Evolutionary conservation across 1,140 invertebrate species (phyloP).

Genomic region (Lordiphosa mommai): DNA sequence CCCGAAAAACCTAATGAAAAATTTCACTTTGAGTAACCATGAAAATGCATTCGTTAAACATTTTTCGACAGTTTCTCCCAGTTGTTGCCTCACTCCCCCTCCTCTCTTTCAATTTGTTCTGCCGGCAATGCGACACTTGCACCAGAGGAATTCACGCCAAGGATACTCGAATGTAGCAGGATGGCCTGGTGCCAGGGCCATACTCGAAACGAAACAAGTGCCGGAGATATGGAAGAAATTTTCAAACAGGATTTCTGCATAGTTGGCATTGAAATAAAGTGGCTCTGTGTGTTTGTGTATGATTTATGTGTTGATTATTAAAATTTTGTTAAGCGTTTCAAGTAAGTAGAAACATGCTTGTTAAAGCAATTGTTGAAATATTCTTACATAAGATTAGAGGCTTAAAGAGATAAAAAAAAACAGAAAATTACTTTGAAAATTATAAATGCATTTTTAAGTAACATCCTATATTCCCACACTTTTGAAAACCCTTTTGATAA

Average conservation of each 20-base stretch:
- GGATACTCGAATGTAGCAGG: slow-evolving; percentile 11
- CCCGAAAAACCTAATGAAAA: slow-evolving; percentile 23
- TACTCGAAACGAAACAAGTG: neutral
- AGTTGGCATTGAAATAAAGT: slow-evolving; percentile 24
- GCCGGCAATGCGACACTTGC: slow-evolving; percentile 57
- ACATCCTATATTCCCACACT: no score
- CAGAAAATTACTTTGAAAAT: no score
- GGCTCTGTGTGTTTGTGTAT: neutral
- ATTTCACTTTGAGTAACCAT: slow-evolving; percentile 74
- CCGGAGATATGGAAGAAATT: slow-evolving; percentile 14
- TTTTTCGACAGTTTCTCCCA: slow-evolving; percentile 22
- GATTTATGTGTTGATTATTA: slow-evolving; percentile 25
- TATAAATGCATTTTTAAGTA: no score
- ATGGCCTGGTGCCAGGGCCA: neutral
- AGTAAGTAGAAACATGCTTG: no score
- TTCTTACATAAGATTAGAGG: no score
- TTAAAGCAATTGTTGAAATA: no score
- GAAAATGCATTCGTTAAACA: slow-evolving; percentile 75
- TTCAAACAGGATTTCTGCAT: slow-evolving; percentile 45
- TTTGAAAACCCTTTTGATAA: no score
- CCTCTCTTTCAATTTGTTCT: slow-evolving; percentile 65
- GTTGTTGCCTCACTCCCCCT: neutral
- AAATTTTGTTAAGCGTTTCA: slow-evolving; percentile 14
- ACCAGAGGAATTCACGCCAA: slow-evolving; percentile 40
- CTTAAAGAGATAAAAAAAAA: no score